phyloP scores from a whole-genome alignment of 2,888 invertebrate genomes.

The Diaphora mendica region DNA sequence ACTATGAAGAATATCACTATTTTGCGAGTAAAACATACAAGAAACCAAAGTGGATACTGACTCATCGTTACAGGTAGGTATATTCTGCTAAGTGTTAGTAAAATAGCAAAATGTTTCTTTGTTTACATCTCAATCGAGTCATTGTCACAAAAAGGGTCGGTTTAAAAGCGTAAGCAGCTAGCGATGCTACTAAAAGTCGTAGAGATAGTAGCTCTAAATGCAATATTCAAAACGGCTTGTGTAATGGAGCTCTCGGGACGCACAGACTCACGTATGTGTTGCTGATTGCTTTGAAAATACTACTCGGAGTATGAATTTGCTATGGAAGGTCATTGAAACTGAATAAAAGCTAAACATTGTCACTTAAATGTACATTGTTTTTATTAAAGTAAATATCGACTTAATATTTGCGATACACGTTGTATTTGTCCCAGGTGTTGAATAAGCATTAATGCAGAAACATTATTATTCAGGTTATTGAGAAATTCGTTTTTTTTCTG shows the following conservation, averaged over 20 bases:
- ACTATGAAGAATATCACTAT: no score
- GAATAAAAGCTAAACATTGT: conserved; percentile 50
- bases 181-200: conserved; percentile 47
- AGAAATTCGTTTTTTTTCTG: no score
- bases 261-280: conserved; percentile 71
- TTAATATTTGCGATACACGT: background rate
- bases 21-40: no score
- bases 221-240: conserved; percentile 79
- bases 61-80: background rate
- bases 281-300: conserved; percentile 78
- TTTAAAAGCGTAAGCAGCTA: conserved; percentile 34
- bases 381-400: background rate
- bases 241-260: conserved; percentile 72
- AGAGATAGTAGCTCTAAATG: conserved; percentile 71
- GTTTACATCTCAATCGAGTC: conserved; percentile 12
- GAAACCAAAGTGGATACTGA: background rate
- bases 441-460: background rate
- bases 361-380: conserved; percentile 26
- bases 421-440: background rate
- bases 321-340: conserved; percentile 58
- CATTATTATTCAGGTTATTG: background rate
- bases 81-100: background rate
- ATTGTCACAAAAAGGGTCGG: conserved; percentile 38
- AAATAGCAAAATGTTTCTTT: background rate
- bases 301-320: conserved; percentile 70